phyloP scores from a whole-genome alignment of 2,888 invertebrate genomes.

The Macaria notata region DNA sequence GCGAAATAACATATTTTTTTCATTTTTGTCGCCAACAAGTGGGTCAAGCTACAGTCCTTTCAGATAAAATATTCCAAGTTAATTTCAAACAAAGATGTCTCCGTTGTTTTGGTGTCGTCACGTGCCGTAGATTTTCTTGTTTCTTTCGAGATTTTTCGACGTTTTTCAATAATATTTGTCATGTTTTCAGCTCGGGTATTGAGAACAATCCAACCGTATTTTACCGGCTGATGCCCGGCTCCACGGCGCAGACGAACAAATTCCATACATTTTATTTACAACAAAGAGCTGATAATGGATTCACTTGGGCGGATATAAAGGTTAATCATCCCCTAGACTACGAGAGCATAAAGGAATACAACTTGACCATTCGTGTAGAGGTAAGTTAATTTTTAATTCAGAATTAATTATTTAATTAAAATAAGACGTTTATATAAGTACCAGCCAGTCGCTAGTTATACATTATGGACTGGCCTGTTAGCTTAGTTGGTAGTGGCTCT shows the following conservation, averaged over 20 bases:
- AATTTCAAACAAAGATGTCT: conserved; percentile 26
- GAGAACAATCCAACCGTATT: conserved; percentile 98
- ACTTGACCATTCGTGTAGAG: conserved; percentile 97
- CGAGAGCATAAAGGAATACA: conserved; percentile 97
- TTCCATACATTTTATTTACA: conserved; percentile 97
- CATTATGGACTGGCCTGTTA: no score
- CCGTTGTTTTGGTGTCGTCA: conserved; percentile 48
- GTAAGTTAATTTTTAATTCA: conserved; percentile 74
- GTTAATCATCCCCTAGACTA: conserved; percentile 98
- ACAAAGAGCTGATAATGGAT: conserved; percentile 95
- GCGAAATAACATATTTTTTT: conserved; percentile 14
- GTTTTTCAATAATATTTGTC: conserved; percentile 46
- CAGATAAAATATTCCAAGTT: conserved; percentile 28
- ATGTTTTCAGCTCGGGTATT: conserved; percentile 92
- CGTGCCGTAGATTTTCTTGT: conserved; percentile 46
- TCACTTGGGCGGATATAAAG: conserved; percentile 97
- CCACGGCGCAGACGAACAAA: conserved; percentile 97
- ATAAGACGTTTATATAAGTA: no score
- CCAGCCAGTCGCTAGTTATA: no score
- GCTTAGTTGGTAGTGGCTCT: no score
- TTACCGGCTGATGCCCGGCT: conserved; percentile 97
- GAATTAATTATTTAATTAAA: no score
- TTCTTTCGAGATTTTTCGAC: conserved; percentile 27
- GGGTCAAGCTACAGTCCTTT: conserved; percentile 25
- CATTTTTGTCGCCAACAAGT: conserved; percentile 26